Evolutionary conservation across 2,888 invertebrate genomes (phyloP).

Genomic region (Leptopilina drosophilae): DNA sequence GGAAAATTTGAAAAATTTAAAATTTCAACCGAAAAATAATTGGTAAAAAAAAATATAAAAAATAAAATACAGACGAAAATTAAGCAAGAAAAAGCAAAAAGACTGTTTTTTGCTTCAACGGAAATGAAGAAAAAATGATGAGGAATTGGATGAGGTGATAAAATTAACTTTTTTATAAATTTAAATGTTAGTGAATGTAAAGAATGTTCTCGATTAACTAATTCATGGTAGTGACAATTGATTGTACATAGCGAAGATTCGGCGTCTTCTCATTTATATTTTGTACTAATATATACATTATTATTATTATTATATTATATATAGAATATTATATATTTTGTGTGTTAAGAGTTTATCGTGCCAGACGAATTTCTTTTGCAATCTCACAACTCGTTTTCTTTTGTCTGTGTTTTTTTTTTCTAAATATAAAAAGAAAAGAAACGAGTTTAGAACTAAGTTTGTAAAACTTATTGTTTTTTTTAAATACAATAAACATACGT

Average conservation of each 20-base stretch:
- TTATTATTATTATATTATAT: conserved; percentile 19
- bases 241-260: conserved; percentile 42
- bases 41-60: no score
- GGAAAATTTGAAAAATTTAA: no score
- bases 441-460: conserved; percentile 14
- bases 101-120: no score
- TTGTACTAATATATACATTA: conserved; percentile 43
- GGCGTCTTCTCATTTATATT: conserved; percentile 1
- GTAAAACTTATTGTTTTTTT: conserved; percentile 4
- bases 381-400: conserved; percentile 13
- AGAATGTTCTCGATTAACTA: not conserved
- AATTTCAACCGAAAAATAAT: no score
- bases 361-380: conserved; percentile 1
- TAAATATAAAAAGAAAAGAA: not conserved
- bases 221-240: conserved; percentile 13
- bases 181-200: not conserved
- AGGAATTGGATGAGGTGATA: not conserved
- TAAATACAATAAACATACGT: not conserved
- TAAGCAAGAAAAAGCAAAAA: no score
- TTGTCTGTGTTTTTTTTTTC: not conserved
- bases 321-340: conserved; percentile 34
- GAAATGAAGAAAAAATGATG: not conserved
- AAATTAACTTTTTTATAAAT: not conserved
- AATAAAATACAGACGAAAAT: no score
- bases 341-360: conserved; percentile 25